Evolutionary conservation across 2,113 vertebrate species (phyloP).

Genomic region (Delphinus delphis): DNA sequence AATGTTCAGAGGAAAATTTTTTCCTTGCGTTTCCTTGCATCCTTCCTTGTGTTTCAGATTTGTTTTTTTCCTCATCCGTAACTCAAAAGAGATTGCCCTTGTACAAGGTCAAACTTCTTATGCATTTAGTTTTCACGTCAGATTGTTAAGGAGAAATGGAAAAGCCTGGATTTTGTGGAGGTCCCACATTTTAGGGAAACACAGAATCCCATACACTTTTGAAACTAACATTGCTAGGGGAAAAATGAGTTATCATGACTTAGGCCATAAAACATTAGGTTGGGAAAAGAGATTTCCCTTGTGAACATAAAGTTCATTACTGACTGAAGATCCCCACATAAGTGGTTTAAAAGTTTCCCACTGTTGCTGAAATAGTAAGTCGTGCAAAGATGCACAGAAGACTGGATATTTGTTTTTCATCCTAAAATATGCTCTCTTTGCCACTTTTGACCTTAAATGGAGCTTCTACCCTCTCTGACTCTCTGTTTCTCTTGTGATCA

Average conservation of each 20-base stretch:
- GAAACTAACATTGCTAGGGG: background rate
- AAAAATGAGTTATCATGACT: background rate
- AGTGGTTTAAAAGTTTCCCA: slow-evolving; percentile 59
- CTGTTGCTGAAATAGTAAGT: slow-evolving; percentile 57
- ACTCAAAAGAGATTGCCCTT: background rate
- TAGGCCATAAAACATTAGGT: background rate
- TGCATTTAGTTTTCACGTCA: slow-evolving; percentile 29
- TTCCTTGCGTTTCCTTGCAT: background rate
- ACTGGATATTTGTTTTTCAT: slow-evolving; percentile 51
- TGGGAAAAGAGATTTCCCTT: background rate
- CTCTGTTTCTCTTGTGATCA: background rate
- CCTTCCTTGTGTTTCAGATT: background rate
- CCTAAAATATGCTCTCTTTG: slow-evolving; percentile 47
- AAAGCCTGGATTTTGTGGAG: background rate
- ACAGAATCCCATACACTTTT: background rate
- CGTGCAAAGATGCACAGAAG: slow-evolving; percentile 33
- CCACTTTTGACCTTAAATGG: slow-evolving; percentile 44
- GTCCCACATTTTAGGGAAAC: slow-evolving; percentile 12
- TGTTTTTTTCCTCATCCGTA: background rate
- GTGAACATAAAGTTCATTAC: background rate
- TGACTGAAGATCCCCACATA: background rate
- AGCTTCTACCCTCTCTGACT: background rate
- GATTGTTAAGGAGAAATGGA: slow-evolving; percentile 13
- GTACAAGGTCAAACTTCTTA: background rate
- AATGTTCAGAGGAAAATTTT: background rate